Percentiles rank a stretch among this genome's conserved stretches.
Conservation (phyloP, 1,140 invertebrate species). For the Caenorhabditis briggsae region DNA sequence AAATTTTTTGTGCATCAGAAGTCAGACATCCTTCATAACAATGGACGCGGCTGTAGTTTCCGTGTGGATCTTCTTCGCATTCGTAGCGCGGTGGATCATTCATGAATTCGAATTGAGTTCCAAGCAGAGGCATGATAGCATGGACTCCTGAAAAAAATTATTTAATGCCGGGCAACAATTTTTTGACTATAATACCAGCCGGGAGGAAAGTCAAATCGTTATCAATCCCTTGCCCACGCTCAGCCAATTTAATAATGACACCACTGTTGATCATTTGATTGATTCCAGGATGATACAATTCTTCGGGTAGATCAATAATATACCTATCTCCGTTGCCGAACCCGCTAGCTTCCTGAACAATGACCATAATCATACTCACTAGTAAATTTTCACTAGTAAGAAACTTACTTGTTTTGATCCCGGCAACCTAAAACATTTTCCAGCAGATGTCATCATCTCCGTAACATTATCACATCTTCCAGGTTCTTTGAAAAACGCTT, state of each 20-base stretch:
- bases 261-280: constrained; percentile 76
- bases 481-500: constrained; percentile 69
- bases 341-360: constrained; percentile 63
- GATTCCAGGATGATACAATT: constrained; percentile 70
- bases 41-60: constrained; percentile 70
- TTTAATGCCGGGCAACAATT: too few species aligned
- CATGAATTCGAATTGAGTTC: constrained; percentile 74
- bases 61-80: constrained; percentile 67
- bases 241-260: constrained; percentile 72
- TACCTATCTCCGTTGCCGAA: constrained; percentile 69
- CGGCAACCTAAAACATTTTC: constrained; percentile 70
- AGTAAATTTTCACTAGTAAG: background rate
- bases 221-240: constrained; percentile 70
- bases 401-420: constrained; percentile 65
- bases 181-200: too few species aligned
- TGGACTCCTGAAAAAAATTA: constrained; percentile 67
- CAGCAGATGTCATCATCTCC: constrained; percentile 72
- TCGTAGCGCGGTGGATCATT: constrained; percentile 72
- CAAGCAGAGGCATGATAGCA: constrained; percentile 73
- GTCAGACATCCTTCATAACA: constrained; percentile 71
- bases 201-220: constrained; percentile 72
- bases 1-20: constrained; percentile 67
- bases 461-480: constrained; percentile 66
- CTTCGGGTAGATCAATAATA: constrained; percentile 68
- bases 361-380: background rate